phyloP scores from a whole-genome alignment of 2,113 vertebrate genomes.

The Leptosomus discolor region DNA sequence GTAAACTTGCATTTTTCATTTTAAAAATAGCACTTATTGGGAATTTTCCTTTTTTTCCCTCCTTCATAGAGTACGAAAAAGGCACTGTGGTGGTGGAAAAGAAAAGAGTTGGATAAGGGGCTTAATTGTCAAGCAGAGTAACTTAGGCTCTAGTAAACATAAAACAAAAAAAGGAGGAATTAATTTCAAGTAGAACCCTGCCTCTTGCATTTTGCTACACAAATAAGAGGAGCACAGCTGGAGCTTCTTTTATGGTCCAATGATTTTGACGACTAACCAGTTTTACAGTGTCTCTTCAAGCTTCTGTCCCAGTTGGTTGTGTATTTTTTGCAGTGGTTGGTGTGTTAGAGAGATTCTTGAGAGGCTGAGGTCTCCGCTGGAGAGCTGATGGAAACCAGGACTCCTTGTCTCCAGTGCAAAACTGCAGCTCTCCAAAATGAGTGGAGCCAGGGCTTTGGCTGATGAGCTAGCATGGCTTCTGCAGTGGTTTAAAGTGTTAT shows the following conservation, averaged over 20 bases:
- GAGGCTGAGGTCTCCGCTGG: not conserved
- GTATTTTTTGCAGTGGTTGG: not conserved
- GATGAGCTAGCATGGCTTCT: rapidly evolving
- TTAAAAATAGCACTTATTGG: not conserved
- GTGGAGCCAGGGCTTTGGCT: not conserved
- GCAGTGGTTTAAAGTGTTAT: not conserved
- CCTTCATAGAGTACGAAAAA: not conserved
- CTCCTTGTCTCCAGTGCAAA: not conserved
- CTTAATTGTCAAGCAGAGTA: constrained; percentile 32
- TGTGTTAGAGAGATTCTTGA: not conserved
- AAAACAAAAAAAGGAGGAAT: not conserved
- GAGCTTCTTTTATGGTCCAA: constrained; percentile 26
- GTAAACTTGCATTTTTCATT: not conserved
- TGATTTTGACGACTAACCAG: constrained; percentile 40
- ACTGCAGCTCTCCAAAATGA: rapidly evolving
- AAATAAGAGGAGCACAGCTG: constrained; percentile 44
- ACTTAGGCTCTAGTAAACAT: constrained; percentile 37
- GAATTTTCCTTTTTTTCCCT: not conserved
- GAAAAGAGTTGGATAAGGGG: not conserved
- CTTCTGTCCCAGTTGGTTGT: not conserved
- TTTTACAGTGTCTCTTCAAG: constrained; percentile 22
- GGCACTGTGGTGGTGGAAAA: not conserved
- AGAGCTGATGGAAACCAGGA: not conserved
- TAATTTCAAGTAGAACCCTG: constrained; percentile 14
- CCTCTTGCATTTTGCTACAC: not conserved